phyloP scores from a whole-genome alignment of 2,888 invertebrate genomes.

The Bimastos eiseni region DNA sequence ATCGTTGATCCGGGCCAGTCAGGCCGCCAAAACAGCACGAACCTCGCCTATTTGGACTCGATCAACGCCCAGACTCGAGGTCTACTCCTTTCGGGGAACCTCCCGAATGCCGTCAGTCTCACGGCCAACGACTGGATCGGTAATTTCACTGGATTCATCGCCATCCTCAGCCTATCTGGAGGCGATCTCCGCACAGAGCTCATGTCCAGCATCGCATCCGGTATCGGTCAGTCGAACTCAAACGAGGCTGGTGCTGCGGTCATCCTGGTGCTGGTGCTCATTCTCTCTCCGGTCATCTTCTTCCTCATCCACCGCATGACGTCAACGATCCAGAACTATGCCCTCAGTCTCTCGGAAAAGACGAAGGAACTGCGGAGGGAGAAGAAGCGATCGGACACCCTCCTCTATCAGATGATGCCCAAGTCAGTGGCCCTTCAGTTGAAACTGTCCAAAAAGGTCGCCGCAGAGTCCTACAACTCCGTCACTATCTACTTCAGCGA shows the following conservation, averaged over 20 bases:
- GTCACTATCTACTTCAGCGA: slow-evolving; percentile 93
- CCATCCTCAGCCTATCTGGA: not conserved
- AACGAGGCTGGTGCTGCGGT: slow-evolving; percentile 72
- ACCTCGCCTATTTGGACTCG: not conserved
- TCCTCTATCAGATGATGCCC: slow-evolving; percentile 59
- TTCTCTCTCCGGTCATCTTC: slow-evolving; percentile 52
- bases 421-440: slow-evolving; percentile 56
- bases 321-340: slow-evolving; percentile 50
- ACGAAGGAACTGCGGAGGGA: slow-evolving; percentile 54
- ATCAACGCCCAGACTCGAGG: not conserved
- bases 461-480: slow-evolving; percentile 43
- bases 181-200: not conserved
- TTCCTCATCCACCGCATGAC: slow-evolving; percentile 49
- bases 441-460: slow-evolving; percentile 48
- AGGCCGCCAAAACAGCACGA: not conserved
- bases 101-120: not conserved
- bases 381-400: slow-evolving; percentile 53
- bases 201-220: not conserved
- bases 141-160: not conserved
- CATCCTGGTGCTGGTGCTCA: slow-evolving; percentile 63
- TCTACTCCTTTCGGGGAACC: not conserved
- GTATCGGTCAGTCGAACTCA: not conserved
- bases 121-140: not conserved
- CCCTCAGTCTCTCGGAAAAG: slow-evolving; percentile 51
- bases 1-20: not conserved